These are phyloP conservation scores for Sylvia borin DNA, from an alignment of 2,797 vertebrate species.

Conservation along the genomic window DNA sequence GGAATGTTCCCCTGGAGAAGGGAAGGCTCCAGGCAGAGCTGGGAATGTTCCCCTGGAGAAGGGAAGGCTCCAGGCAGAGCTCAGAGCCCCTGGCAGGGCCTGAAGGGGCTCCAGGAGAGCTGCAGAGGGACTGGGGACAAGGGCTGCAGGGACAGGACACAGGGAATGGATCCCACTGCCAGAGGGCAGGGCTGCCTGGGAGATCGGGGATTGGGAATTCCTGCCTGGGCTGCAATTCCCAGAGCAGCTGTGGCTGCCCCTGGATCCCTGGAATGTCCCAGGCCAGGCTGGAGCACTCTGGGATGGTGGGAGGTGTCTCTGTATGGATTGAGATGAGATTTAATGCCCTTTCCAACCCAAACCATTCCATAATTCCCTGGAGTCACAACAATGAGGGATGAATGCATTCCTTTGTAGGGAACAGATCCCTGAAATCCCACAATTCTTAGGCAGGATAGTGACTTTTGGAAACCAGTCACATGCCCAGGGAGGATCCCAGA, in stretches of 20 bases:
- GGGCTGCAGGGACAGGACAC: background rate
- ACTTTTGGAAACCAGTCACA: background rate
- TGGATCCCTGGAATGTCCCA: background rate
- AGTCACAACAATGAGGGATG: background rate
- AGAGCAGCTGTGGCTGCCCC: too few species aligned
- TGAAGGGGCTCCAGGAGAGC: background rate
- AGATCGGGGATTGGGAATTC: too few species aligned
- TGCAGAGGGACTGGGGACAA: background rate
- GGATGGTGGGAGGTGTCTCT: background rate
- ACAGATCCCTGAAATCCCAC: background rate
- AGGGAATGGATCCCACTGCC: background rate
- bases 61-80: background rate
- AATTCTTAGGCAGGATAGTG: accelerated
- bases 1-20: too few species aligned
- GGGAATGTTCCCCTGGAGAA: too few species aligned
- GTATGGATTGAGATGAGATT: background rate
- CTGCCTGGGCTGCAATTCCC: too few species aligned
- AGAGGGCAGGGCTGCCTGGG: too few species aligned
- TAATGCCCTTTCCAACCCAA: background rate
- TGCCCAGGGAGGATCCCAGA: background rate
- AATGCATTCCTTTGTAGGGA: background rate
- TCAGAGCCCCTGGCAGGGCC: background rate
- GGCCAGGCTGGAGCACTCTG: background rate
- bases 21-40: too few species aligned
- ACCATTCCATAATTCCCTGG: background rate